Evolutionary conservation across 2,888 invertebrate genomes (phyloP).

Genomic region (Strigamia maritima): DNA sequence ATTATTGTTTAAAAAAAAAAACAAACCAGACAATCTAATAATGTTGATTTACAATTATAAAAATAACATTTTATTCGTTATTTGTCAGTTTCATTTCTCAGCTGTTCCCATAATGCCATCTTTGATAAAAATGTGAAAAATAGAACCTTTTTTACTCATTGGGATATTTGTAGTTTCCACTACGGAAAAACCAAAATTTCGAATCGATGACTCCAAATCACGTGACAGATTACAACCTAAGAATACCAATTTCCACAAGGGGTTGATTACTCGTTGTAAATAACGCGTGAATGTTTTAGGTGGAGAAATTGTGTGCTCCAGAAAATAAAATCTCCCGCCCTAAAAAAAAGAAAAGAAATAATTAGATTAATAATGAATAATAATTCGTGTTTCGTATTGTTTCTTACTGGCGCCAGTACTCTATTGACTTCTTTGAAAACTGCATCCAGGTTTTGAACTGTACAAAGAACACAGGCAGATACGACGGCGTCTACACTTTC

Average conservation of each 20-base stretch:
- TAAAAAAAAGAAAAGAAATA: slow-evolving; percentile 22
- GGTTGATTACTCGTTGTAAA: not conserved
- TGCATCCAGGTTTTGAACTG: slow-evolving; percentile 25
- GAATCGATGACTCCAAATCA: not conserved
- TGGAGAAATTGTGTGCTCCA: not conserved
- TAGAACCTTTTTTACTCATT: not conserved
- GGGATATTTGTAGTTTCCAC: not conserved
- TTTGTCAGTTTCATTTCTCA: not conserved
- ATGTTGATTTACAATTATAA: too few relatives aligned
- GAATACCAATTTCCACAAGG: not conserved
- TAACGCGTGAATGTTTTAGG: not conserved
- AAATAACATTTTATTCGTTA: too few relatives aligned
- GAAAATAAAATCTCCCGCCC: slow-evolving; percentile 34
- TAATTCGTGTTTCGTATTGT: too few relatives aligned
- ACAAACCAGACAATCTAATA: too few relatives aligned
- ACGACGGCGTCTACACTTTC: slow-evolving; percentile 41
- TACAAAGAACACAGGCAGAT: slow-evolving; percentile 36
- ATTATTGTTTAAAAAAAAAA: not conserved
- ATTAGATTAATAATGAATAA: not conserved
- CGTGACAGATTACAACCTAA: not conserved
- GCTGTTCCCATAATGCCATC: not conserved
- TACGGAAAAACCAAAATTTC: not conserved
- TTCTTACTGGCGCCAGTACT: slow-evolving; percentile 40
- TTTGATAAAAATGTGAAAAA: not conserved
- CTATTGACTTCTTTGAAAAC: slow-evolving; percentile 38